These are phyloP conservation scores for Brachypodius melanocephalos DNA, from an alignment of 2,113 vertebrate species.

Conservation along the genomic window DNA sequence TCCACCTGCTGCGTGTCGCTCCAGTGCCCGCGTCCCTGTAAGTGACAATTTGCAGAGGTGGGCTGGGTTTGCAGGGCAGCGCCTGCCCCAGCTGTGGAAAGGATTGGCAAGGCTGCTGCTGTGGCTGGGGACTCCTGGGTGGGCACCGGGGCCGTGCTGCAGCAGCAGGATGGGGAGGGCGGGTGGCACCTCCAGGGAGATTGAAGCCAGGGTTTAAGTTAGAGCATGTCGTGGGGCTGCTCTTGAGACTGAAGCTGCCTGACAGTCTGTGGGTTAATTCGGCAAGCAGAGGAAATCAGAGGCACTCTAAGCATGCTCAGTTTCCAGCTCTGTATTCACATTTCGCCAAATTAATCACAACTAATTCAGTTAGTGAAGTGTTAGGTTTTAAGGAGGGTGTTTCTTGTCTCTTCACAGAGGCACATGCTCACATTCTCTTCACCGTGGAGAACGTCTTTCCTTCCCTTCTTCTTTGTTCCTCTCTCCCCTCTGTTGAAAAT, in stretches of 20 bases:
- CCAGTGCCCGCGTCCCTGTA: not conserved
- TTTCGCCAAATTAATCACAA: not conserved
- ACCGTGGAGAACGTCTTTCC: not conserved
- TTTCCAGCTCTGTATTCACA: not conserved
- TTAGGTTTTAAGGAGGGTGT: not conserved
- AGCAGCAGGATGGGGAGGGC: not conserved
- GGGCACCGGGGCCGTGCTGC: fast-evolving
- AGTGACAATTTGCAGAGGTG: not conserved
- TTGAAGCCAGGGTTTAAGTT: not conserved
- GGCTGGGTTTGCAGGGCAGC: not conserved
- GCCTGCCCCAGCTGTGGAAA: not conserved
- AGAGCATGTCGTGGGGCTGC: not conserved
- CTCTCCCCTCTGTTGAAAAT: not conserved
- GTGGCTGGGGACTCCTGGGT: fast-evolving
- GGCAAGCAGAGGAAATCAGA: not conserved
- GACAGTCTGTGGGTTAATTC: not conserved
- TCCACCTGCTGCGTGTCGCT: fast-evolving
- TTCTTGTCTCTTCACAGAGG: not conserved
- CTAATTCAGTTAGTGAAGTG: not conserved
- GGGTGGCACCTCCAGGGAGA: not conserved
- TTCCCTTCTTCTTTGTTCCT: not conserved
- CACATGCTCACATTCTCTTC: not conserved
- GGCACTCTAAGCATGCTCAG: not conserved
- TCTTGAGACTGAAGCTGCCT: not conserved
- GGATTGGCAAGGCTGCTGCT: not conserved